These are phyloP conservation scores for Odontophorus gujanensis DNA, from an alignment of 2,113 vertebrate species.

Conservation along the genomic window DNA sequence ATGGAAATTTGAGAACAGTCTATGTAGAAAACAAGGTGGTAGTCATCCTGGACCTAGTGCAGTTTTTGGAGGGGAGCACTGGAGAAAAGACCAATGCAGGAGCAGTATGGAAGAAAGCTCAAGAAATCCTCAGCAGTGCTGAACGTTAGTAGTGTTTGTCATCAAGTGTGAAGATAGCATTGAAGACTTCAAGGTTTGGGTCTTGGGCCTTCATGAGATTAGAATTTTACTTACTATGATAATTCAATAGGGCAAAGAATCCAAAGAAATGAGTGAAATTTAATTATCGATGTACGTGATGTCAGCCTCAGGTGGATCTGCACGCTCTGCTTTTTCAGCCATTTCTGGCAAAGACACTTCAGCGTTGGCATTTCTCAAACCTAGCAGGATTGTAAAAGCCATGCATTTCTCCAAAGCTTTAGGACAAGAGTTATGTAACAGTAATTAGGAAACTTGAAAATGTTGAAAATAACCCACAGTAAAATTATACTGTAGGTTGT, in stretches of 20 bases:
- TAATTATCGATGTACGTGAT: conserved; percentile 47
- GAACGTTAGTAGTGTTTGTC: background rate
- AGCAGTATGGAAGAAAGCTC: background rate
- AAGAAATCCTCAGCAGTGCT: background rate
- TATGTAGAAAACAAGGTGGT: background rate
- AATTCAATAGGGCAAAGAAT: background rate
- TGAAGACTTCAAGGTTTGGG: background rate
- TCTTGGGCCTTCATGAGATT: background rate
- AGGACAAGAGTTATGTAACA: background rate
- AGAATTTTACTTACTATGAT: background rate
- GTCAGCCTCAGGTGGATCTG: background rate
- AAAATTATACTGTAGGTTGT: background rate
- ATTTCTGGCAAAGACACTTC: background rate
- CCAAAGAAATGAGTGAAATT: background rate
- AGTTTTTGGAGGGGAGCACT: background rate
- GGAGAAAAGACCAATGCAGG: background rate
- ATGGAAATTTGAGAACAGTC: background rate
- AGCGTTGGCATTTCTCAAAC: background rate
- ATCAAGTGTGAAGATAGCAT: background rate
- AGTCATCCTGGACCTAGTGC: background rate
- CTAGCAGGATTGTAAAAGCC: conserved; percentile 26
- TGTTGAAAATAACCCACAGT: background rate
- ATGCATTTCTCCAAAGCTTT: background rate
- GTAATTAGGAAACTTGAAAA: background rate
- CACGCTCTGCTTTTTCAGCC: background rate